A percentile compares a stretch with the other conserved stretches of the same genome.
Evolutionary conservation across 2,113 vertebrate species (phyloP).

Genomic region (Piaya cayana): DNA sequence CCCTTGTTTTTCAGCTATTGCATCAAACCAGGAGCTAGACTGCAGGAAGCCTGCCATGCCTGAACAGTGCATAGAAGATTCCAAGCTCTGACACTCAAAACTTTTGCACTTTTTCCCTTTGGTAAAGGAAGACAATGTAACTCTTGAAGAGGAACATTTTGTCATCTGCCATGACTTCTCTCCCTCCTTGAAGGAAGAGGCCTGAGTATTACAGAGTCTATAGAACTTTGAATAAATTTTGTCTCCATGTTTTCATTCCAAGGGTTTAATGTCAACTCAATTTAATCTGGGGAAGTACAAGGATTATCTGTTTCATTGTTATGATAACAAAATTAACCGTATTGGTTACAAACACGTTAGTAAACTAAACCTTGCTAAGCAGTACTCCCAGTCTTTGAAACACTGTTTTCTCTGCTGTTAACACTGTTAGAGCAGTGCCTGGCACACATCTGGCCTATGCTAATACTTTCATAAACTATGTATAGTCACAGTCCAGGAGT

Average conservation of each 20-base stretch:
- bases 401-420: fast-evolving
- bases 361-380: neutral
- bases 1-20: neutral
- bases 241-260: neutral
- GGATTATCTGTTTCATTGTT: neutral
- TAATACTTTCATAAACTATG: neutral
- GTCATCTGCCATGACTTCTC: neutral
- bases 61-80: neutral
- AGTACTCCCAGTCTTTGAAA: neutral
- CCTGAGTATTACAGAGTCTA: neutral
- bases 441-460: neutral
- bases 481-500: neutral
- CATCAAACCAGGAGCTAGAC: neutral
- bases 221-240: neutral
- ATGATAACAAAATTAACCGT: neutral
- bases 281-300: neutral
- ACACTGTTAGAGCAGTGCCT: neutral
- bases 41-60: neutral
- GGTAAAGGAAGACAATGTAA: neutral
- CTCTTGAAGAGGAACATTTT: neutral
- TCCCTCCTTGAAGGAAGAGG: neutral
- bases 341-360: neutral
- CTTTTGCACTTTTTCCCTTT: neutral
- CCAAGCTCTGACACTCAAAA: neutral
- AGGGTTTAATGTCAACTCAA: fast-evolving